These are phyloP conservation scores for Ameiurus melas DNA, from an alignment of 2,113 vertebrate species.

Conservation along the genomic window DNA sequence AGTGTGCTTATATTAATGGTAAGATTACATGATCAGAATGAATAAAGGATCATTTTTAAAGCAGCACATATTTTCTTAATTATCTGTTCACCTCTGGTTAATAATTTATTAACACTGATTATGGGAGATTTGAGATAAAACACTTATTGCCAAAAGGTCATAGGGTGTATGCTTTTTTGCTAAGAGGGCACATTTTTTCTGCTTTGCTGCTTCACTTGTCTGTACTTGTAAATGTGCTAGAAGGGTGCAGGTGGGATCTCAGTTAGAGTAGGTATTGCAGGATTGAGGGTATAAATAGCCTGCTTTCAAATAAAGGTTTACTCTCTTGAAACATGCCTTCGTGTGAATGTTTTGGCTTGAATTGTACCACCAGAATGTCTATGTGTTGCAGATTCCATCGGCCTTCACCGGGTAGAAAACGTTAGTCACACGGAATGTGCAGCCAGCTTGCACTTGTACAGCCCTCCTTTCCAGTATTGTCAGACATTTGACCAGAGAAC, in stretches of 20 bases:
- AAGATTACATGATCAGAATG: conserved; percentile 54
- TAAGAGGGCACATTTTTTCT: not conserved
- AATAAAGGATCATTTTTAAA: not conserved
- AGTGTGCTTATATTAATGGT: conserved; percentile 96
- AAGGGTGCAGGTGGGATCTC: not conserved
- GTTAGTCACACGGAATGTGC: conserved; percentile 92
- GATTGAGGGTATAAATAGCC: not conserved
- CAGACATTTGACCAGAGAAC: conserved; percentile 95
- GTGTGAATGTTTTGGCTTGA: not conserved
- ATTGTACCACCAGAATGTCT: not conserved
- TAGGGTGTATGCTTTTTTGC: not conserved
- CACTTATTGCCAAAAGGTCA: not conserved
- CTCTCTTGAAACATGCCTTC: not conserved
- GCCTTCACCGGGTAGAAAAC: conserved; percentile 95
- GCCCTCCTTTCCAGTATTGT: conserved; percentile 86
- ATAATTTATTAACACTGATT: conserved; percentile 1
- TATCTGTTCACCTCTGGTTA: not conserved
- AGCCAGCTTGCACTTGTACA: conserved; percentile 92
- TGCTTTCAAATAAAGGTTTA: not conserved
- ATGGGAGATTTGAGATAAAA: not conserved
- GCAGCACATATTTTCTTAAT: not conserved
- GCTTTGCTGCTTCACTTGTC: not conserved
- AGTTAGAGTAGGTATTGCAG: not conserved
- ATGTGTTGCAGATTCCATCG: conserved; percentile 82
- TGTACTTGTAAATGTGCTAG: not conserved